Conservation (phyloP, 2,113 vertebrate genomes). For the Podarcis raffonei region DNA sequence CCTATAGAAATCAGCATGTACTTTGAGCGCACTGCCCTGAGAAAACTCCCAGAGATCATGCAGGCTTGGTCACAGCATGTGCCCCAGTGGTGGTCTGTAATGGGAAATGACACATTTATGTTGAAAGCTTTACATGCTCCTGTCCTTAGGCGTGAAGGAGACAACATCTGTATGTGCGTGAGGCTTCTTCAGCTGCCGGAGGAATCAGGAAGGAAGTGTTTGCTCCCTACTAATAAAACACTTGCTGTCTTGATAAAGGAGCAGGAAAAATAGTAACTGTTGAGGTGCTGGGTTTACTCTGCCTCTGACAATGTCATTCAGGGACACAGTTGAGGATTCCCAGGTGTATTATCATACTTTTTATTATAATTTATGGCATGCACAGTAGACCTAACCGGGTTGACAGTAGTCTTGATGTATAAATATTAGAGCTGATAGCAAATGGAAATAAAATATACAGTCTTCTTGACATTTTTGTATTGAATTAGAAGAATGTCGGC, state of each 20-base stretch:
- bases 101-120: slow-evolving; percentile 45
- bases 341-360: neutral
- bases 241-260: neutral
- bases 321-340: neutral
- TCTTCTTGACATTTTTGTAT: neutral
- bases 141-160: slow-evolving; percentile 35
- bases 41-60: neutral
- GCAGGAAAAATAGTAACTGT: neutral
- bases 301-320: neutral
- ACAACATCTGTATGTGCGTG: slow-evolving; percentile 25
- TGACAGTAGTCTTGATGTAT: neutral
- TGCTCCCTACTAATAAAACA: slow-evolving; percentile 36
- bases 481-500: neutral
- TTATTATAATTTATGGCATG: neutral
- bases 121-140: slow-evolving; percentile 45
- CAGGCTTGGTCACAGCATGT: slow-evolving; percentile 33
- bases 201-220: slow-evolving; percentile 23
- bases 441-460: neutral
- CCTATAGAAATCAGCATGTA: slow-evolving; percentile 35
- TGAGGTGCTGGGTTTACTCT: neutral
- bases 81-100: slow-evolving; percentile 27
- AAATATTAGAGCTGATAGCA: neutral
- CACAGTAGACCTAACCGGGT: neutral
- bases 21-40: slow-evolving; percentile 24
- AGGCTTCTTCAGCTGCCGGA: slow-evolving; percentile 43